Base-by-base conservation (phyloP, 2,888 invertebrate genomes). In the Hyles lineata region DNA sequence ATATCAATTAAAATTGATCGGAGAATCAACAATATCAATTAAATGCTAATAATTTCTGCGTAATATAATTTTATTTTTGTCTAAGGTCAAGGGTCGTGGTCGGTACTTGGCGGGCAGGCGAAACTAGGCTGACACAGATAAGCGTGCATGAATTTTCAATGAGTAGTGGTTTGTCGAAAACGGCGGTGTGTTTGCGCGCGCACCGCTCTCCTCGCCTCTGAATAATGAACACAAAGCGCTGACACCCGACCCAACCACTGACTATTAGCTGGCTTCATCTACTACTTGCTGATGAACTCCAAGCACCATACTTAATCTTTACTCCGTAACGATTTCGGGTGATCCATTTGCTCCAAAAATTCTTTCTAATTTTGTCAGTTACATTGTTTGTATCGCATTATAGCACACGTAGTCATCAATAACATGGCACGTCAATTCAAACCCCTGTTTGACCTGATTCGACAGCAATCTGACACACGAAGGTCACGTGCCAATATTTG, bases 401-500 rank as follows among this genome's bases (percentile, higher is more conserved):
- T 43, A 43, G 43, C 11, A 43, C 43, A 43, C 15, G 43, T 11
- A 43, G 67, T 15, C 50, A 50, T 67, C 17, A 23, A 50, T 67
- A 11, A 19, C 63, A 23, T n/a, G 15, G 21, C 21, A 63, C 23
- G 50, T 23, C 67, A 50, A 50, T 23, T 17, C 50, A 67, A 67
- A 21, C 67, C 63, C 63, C 23, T 43, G 6, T 21, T 67, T 50
- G 67, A 67, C 67, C 67, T 23, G 11, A 43, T 67, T 67, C 50
- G 67, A 67, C 67, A 50, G 43, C 50, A 19, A 63, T 63, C 35
- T 23, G 67, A 67, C 67, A 50, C 43, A 17, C 17, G 67, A 67
- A 43, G 67, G 50, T 67, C 67, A 43, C 43, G 67, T 43, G 67
- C 43, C 23, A 23, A 67, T 67, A 67, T 67, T 67, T 19, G 43